These are phyloP conservation scores for Orchestes rusci DNA, from an alignment of 2,888 invertebrate genomes.

Conservation along the genomic window DNA sequence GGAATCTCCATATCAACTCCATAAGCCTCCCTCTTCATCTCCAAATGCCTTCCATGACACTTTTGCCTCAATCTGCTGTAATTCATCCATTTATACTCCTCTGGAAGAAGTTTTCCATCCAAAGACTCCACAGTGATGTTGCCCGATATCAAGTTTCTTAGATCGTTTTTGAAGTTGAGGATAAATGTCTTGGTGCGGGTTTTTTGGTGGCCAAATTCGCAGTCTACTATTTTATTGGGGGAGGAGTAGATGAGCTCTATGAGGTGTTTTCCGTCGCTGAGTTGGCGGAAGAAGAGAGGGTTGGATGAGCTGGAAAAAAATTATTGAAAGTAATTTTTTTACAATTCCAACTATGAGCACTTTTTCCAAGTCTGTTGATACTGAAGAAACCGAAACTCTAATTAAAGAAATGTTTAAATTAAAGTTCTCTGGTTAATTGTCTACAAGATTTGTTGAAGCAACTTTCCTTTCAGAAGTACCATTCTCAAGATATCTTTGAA, in stretches of 20 bases:
- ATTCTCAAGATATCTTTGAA: too few species aligned
- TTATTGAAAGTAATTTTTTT: not conserved
- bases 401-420: too few species aligned
- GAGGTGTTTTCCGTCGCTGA: conserved; percentile 61
- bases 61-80: conserved; percentile 51
- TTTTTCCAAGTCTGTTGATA: too few species aligned
- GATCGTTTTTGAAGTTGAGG: conserved; percentile 51
- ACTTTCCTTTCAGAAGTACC: too few species aligned
- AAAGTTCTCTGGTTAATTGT: too few species aligned
- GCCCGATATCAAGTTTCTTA: conserved; percentile 40
- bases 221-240: conserved; percentile 55
- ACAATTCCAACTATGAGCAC: too few species aligned
- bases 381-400: too few species aligned
- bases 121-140: conserved; percentile 53
- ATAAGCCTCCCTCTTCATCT: conserved; percentile 33
- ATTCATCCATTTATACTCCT: conserved; percentile 52
- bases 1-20: too few species aligned
- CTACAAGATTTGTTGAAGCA: too few species aligned
- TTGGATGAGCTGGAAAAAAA: conserved; percentile 23
- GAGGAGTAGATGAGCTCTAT: conserved; percentile 62
- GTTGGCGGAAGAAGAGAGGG: conserved; percentile 56
- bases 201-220: conserved; percentile 57
- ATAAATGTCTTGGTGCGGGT: conserved; percentile 52
- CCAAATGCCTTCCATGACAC: conserved; percentile 46
- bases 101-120: conserved; percentile 46